Evolutionary conservation across 23 tunicate genomes (phyloP).

Genomic region (Halocynthia aurantium): DNA sequence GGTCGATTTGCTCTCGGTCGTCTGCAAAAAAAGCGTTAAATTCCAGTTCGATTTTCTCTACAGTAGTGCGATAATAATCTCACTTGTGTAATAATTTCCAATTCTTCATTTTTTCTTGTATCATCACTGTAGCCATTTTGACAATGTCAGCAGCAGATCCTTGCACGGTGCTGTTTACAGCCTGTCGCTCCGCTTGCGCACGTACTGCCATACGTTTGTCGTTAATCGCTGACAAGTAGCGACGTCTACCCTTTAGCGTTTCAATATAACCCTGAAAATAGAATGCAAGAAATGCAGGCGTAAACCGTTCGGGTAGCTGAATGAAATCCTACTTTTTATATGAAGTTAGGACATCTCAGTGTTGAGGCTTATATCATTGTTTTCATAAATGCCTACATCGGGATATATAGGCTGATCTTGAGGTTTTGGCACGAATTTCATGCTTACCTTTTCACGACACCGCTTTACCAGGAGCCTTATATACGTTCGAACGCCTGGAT

Average conservation of each 20-base stretch:
- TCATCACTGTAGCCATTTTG: constrained; percentile 58
- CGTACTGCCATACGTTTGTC: constrained; percentile 28
- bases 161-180: constrained; percentile 64
- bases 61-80: not conserved
- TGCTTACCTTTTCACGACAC: constrained; percentile 43
- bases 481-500: constrained; percentile 34
- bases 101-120: constrained; percentile 12
- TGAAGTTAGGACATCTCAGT: too few relatives aligned
- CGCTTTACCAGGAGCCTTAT: constrained; percentile 31
- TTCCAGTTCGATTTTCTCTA: not conserved
- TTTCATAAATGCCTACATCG: too few relatives aligned
- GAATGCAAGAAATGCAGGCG: not conserved
- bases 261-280: constrained; percentile 53
- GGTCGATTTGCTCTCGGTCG: not conserved
- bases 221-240: constrained; percentile 58
- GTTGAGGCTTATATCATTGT: too few relatives aligned
- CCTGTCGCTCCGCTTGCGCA: constrained; percentile 75
- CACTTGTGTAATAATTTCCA: not conserved
- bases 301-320: not conserved
- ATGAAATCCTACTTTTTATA: not conserved
- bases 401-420: too few relatives aligned
- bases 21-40: not conserved
- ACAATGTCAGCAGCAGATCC: constrained; percentile 96
- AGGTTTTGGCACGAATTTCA: too few relatives aligned
- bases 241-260: constrained; percentile 50